These are phyloP conservation scores for Clarias macrocephalus DNA, from an alignment of 2,113 vertebrate species.

Conservation along the genomic window DNA sequence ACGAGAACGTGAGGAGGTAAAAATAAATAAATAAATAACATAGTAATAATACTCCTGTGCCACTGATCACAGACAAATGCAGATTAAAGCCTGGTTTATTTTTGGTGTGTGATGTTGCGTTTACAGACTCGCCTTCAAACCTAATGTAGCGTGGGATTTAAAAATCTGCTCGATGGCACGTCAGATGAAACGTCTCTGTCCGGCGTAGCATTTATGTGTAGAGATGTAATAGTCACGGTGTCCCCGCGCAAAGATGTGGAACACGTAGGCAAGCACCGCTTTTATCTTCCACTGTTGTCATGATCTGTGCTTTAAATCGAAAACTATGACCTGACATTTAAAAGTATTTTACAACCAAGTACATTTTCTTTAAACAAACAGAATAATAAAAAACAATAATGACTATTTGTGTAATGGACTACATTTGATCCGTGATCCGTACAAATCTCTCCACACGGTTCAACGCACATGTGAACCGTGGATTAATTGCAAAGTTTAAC, in stretches of 20 bases:
- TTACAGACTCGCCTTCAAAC: background rate
- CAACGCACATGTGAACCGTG: too few relatives aligned
- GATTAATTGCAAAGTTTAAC: too few relatives aligned
- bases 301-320: too few relatives aligned
- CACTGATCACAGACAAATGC: background rate
- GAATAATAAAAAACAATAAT: too few relatives aligned
- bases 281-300: too few relatives aligned
- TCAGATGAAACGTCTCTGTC: background rate
- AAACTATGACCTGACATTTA: too few relatives aligned
- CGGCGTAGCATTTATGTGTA: background rate
- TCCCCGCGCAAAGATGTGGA: background rate
- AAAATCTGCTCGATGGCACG: background rate
- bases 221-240: background rate
- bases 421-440: too few relatives aligned
- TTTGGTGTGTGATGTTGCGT: background rate
- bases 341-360: too few relatives aligned
- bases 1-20: background rate
- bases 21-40: too few relatives aligned
- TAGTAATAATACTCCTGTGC: background rate
- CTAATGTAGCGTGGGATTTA: background rate
- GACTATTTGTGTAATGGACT: too few relatives aligned
- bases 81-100: background rate
- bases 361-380: too few relatives aligned
- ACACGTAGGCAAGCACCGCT: background rate
- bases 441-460: too few relatives aligned